Evolutionary conservation across 92 coral and sea anemone species (phyloP).

Genomic region (Pocillopora meandrina): DNA sequence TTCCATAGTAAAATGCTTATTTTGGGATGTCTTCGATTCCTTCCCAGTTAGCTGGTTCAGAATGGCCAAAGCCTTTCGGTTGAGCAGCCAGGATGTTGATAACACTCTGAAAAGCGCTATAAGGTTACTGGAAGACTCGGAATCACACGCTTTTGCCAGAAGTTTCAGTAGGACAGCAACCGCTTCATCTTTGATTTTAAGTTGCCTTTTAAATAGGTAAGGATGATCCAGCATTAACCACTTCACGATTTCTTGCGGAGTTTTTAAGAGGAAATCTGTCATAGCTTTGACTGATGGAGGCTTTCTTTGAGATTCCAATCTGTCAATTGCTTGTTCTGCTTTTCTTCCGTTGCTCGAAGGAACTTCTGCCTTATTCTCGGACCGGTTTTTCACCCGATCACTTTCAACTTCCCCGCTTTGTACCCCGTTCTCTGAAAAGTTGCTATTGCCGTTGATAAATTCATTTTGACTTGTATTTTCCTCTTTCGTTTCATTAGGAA

Average conservation of each 20-base stretch:
- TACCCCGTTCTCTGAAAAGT: neutral
- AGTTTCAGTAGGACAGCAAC: slow-evolving; percentile 62
- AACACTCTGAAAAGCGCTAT: slow-evolving; percentile 52
- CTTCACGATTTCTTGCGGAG: slow-evolving; percentile 69
- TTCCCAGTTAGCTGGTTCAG: neutral
- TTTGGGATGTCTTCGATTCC: neutral
- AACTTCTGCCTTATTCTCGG: too few relatives aligned
- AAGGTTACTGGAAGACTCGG: slow-evolving; percentile 37
- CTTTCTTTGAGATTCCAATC: neutral
- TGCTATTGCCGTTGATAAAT: neutral
- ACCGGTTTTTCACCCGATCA: neutral
- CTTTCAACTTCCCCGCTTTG: neutral
- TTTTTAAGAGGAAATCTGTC: slow-evolving; percentile 39
- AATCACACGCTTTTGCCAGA: slow-evolving; percentile 71
- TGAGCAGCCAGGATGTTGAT: slow-evolving; percentile 63
- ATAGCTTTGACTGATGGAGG: neutral
- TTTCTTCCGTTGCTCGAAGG: neutral
- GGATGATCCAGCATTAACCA: slow-evolving; percentile 59
- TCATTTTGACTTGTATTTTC: neutral
- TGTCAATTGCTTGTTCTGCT: neutral
- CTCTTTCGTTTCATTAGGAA: neutral
- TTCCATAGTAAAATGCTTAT: slow-evolving; percentile 11
- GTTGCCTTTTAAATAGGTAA: slow-evolving; percentile 4
- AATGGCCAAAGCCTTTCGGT: slow-evolving; percentile 35
- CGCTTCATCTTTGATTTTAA: slow-evolving; percentile 49